Percentiles rank a stretch among this genome's conserved stretches.
Evolutionary conservation across 1,140 invertebrate genomes (phyloP).

Genomic region (Achatina immaculata): DNA sequence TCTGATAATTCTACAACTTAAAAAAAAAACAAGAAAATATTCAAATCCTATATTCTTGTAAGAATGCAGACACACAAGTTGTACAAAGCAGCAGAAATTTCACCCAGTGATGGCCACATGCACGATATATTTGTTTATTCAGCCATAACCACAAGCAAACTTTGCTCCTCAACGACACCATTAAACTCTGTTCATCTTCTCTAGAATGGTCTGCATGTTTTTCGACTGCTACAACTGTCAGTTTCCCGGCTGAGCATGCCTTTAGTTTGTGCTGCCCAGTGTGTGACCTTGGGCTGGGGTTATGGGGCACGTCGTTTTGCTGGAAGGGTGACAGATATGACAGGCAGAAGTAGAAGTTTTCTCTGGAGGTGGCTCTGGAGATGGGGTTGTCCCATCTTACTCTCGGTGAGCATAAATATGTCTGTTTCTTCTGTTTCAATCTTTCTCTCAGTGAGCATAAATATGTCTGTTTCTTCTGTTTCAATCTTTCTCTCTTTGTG

Average conservation of each 20-base stretch:
- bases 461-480: no score
- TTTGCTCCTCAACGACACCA: no score
- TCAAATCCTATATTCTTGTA: no score
- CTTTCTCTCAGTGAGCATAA: conserved; percentile 52
- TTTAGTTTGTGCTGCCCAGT: conserved; percentile 53
- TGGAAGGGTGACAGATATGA: conserved; percentile 66
- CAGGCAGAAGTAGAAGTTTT: conserved; percentile 56
- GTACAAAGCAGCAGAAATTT: no score
- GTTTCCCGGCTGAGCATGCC: conserved; percentile 49
- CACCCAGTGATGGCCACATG: no score
- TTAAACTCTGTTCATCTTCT: no score
- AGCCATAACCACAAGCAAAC: no score
- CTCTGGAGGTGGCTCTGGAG: conserved; percentile 65
- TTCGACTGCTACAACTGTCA: conserved; percentile 49
- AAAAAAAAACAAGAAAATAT: no score
- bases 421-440: no score
- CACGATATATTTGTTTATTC: no score
- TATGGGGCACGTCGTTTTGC: conserved; percentile 65
- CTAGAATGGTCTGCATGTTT: conserved; percentile 59
- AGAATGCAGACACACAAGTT: no score
- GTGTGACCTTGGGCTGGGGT: conserved; percentile 56
- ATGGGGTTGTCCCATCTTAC: conserved; percentile 54
- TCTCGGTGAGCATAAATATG: conserved; percentile 55
- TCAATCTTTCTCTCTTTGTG: conserved; percentile 54
- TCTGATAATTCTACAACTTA: no score